Conservation (phyloP, 2,797 vertebrate species). For the Hafferia zeledoni region DNA sequence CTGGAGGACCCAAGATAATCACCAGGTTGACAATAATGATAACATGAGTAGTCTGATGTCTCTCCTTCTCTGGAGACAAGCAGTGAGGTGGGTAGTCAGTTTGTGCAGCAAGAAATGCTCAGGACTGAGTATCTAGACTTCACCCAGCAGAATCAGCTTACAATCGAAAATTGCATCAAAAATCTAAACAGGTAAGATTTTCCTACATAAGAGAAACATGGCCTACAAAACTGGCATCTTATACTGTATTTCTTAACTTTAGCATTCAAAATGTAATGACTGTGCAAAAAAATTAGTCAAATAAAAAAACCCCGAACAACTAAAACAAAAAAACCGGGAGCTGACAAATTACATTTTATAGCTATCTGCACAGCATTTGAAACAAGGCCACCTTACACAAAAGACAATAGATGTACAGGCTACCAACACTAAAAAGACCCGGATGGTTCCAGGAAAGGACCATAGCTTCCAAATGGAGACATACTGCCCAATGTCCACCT, state of each 20-base stretch:
- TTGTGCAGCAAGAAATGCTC: not conserved
- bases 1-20: not conserved
- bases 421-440: not conserved
- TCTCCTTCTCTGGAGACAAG: not conserved
- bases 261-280: not conserved
- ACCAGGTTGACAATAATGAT: not conserved
- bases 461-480: not conserved
- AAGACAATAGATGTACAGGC: not conserved
- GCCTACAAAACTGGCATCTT: not conserved
- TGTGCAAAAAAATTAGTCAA: not conserved
- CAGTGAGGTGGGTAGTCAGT: not conserved
- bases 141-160: not conserved
- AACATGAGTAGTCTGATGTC: fast-evolving
- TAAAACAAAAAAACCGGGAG: not conserved
- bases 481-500: not conserved
- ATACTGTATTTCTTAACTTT: not conserved
- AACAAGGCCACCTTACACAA: not conserved
- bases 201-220: not conserved
- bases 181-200: not conserved
- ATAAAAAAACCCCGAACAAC: not conserved
- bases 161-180: not conserved
- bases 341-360: not conserved
- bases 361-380: not conserved
- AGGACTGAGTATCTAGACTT: not conserved
- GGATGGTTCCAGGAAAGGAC: not conserved